Base-by-base conservation (phyloP, 2,797 vertebrate species). In the Danio choprae region DNA sequence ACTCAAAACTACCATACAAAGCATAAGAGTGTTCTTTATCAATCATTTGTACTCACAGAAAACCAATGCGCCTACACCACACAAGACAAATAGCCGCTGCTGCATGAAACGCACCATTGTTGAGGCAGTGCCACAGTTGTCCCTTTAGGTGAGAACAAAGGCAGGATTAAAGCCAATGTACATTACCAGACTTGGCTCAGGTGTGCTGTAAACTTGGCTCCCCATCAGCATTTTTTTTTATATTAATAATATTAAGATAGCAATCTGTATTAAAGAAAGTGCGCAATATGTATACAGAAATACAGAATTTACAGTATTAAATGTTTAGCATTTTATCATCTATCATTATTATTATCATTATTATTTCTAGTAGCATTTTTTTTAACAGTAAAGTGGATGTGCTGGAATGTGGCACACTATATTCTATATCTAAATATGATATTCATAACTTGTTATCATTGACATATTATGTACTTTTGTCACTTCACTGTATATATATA, bases 61-160 rank as follows among this genome's bases (percentile, higher is more conserved):
- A n/a, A 36, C 6, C 40, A 67, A 68, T 44, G 22, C 5, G 2
- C 3, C 40, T 16, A 53, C 11, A 13, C 29, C 40, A 11, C 40
- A 29, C 18, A 36, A 44, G 15, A 72, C 20, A 72, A 71, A 38
- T 68, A 53, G 36, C 20, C 1, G 11, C 41, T 13, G 13, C 56
- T 43, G 38, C 38, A 6, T 58, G 18, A 72, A 56, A 72, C 22
- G 40, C 53, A 16, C 53, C 13, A 20, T 68, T 68, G 64, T 68
- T 77, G 55, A 68, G 46, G 8, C 53, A 38, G 15, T 13, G 63
- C 16, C 68, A 59, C 75, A 77, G 63, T 58, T 68, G 63, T 59
- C 63, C 15, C 75, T 53, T 48, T 75, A 20, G 18, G 56, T 76
- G 7, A 79, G 67, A 79, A 79, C 77, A 79, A 79, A 79, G 75